Conservation (phyloP, 2,797 vertebrate species). For the Dermochelys coriacea region DNA sequence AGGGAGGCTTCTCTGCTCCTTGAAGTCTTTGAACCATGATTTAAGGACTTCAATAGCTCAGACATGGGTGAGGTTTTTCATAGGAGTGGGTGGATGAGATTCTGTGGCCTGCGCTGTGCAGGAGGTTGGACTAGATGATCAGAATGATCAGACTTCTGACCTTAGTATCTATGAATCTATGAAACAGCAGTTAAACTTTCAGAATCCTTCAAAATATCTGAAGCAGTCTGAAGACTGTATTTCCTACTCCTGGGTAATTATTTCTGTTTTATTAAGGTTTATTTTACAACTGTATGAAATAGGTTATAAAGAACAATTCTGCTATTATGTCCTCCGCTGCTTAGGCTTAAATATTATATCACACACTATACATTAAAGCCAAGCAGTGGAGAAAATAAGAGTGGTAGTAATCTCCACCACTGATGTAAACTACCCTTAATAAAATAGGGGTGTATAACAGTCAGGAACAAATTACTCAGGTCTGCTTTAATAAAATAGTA, state of each 20-base stretch:
- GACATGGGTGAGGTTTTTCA: too few species aligned
- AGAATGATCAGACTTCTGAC: too few species aligned
- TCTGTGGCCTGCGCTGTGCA: too few species aligned
- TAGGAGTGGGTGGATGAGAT: too few species aligned
- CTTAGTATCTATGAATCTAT: too few species aligned
- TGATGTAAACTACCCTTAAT: constrained; percentile 78
- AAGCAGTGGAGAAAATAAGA: constrained; percentile 74
- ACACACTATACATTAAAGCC: constrained; percentile 70
- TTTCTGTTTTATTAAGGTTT: constrained; percentile 78
- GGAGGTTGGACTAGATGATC: too few species aligned
- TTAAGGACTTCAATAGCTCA: too few species aligned
- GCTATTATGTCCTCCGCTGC: constrained; percentile 68
- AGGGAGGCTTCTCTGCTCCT: too few species aligned
- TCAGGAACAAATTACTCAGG: constrained; percentile 77
- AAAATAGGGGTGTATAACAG: constrained; percentile 77
- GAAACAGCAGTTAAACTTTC: constrained; percentile 51
- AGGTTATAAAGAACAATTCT: constrained; percentile 74
- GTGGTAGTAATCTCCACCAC: constrained; percentile 68
- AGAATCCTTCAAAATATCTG: constrained; percentile 31
- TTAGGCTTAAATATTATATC: constrained; percentile 76
- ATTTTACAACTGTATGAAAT: constrained; percentile 77
- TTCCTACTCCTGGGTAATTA: constrained; percentile 68
- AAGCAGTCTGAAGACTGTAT: constrained; percentile 31
- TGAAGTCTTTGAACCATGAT: too few species aligned
- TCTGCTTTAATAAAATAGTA: constrained; percentile 78